phyloP scores from a whole-genome alignment of 2,113 vertebrate species.

The Suricata suricatta region DNA sequence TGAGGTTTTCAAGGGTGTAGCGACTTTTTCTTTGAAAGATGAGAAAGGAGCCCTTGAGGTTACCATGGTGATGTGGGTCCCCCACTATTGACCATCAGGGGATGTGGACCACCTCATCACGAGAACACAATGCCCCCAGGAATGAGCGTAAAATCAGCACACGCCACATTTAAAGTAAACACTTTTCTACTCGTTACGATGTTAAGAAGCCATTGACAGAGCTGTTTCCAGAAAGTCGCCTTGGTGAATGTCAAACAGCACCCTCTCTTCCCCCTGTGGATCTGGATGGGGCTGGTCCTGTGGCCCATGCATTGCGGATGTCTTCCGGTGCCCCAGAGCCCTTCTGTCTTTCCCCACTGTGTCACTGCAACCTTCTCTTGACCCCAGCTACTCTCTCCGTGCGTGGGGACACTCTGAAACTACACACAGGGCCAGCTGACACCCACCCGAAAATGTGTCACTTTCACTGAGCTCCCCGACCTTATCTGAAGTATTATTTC shows the following conservation, averaged over 20 bases:
- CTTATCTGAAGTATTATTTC: background rate
- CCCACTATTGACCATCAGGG: no score
- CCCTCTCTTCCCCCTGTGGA: background rate
- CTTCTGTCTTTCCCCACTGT: background rate
- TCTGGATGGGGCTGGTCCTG: background rate
- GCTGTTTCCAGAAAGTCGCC: background rate
- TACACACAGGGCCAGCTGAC: background rate
- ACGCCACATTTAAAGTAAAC: background rate
- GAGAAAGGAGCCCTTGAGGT: background rate
- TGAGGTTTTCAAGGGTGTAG: background rate
- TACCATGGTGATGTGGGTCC: background rate
- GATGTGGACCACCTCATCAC: fast-evolving
- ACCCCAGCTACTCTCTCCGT: background rate
- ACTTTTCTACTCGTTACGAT: background rate
- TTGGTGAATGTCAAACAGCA: background rate
- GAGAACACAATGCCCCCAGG: background rate
- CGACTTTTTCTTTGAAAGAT: background rate
- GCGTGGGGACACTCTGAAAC: background rate
- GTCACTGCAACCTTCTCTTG: no score
- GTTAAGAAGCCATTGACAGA: background rate
- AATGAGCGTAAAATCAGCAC: background rate
- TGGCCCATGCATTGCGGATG: background rate
- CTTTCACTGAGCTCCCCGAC: background rate
- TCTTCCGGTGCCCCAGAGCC: fast-evolving
- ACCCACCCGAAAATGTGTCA: background rate